Percentiles rank a stretch among this genome's conserved stretches.
Conservation (phyloP, 2,888 invertebrate species). For the Alsophila aescularia region DNA sequence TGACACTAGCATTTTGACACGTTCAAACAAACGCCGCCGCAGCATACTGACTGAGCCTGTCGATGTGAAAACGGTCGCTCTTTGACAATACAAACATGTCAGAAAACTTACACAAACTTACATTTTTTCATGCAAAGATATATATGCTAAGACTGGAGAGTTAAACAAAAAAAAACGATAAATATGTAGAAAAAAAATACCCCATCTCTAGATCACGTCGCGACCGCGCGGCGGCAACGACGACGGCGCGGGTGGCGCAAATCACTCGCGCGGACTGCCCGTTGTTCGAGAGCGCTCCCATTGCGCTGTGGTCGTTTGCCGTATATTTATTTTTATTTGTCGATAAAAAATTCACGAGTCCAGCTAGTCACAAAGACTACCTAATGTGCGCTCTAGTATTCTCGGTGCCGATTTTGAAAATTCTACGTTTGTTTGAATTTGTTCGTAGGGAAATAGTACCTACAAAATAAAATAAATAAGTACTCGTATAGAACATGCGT, state of each 20-base stretch:
- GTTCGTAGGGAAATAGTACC: constrained; percentile 3
- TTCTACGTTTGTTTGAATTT: constrained; percentile 22
- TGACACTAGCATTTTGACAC: constrained; percentile 46
- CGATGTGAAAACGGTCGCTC: constrained; percentile 14
- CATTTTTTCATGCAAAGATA: constrained; percentile 1
- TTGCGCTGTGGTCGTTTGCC: constrained; percentile 60
- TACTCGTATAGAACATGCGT: not conserved
- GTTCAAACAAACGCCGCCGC: constrained; percentile 35
- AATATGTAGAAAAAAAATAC: constrained; percentile 10
- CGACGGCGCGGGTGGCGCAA: constrained; percentile 78
- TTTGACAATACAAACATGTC: constrained; percentile 6
- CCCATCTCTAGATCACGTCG: constrained; percentile 67
- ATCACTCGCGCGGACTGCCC: constrained; percentile 83
- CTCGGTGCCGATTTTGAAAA: constrained; percentile 28
- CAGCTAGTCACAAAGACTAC: constrained; percentile 39
- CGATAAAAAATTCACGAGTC: constrained; percentile 59
- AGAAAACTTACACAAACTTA: constrained; percentile 2
- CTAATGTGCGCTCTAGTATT: constrained; percentile 40
- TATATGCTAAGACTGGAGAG: not conserved
- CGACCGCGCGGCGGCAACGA: constrained; percentile 69
- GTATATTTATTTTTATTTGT: constrained; percentile 62
- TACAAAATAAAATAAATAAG: constrained; percentile 17
- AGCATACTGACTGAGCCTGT: constrained; percentile 8
- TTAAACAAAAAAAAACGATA: constrained; percentile 49
- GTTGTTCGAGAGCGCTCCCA: constrained; percentile 70